Evolutionary conservation across 2,113 vertebrate genomes (phyloP), one percentile per base, ranked within the genome.

Genomic region (Malaclemys terrapin): DNA sequence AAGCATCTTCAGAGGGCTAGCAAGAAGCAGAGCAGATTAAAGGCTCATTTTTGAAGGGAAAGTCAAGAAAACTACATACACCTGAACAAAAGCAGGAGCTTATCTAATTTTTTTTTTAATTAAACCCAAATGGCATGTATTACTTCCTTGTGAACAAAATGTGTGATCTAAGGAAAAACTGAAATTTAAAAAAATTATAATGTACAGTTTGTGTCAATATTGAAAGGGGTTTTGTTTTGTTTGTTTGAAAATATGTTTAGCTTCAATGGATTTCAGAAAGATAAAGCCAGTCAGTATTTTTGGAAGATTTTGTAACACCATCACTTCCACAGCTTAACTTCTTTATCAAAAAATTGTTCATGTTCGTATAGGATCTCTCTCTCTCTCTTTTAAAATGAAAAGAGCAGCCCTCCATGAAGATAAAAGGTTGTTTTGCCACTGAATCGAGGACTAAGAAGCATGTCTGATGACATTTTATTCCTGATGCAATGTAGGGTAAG

Each of bases 401-500:
- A 97, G 47, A 96, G 93, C 96, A 97, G 98, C 90, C 82, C 93
- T 97, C 96, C 95, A 97, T 95, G 96, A 92, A 98, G 96, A 96
- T 94, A 97, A 96, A 97, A 97, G 96, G 93, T 97, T 96, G 94
- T 84, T 89, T 97, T 93, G 91, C 96, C 96, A 97, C 97, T 86
- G 95, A 96, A 97, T 82, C 81, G 92, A 98, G 95, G 87, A 99
- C 97, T 97, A 97, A 98, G 97, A 98, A 99, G 98, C 98, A 99
- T 98, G 98, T 97, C 95, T 98, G 98, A 98, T 98, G 98, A 97
- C 96, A 97, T 98, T 97, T 97, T 98, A 97, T 97, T 98, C 98
- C 98, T 98, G 92, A 98, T 97, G 98, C 95, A 98, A 98, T 98
- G 97, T 96, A 98, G 98, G 98, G 98, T 99, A 99, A 99, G 98